Base-by-base conservation (phyloP, 2,888 invertebrate genomes). In the Oscheius sp. region DNA sequence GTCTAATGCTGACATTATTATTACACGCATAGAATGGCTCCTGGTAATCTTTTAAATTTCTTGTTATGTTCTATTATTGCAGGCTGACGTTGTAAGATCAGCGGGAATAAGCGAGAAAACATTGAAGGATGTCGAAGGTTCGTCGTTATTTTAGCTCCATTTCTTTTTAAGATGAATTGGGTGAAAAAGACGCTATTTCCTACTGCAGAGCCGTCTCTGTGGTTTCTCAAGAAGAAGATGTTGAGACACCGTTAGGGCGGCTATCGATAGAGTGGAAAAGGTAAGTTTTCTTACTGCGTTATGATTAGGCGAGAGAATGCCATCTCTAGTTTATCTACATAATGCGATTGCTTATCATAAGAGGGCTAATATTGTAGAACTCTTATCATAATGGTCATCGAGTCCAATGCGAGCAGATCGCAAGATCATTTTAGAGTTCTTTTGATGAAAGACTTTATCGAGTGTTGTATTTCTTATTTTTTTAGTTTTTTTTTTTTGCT, bases 191-290 rank as follows among this genome's bases (percentile, higher is more conserved):
- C 49, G 66, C 73, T 29, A 72, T 81, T 35, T 73, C 73, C 29
- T 83, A 78, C 43, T 76, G 76, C 23, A 59, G 69, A 1, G 78
- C 69, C 0, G 70, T 82, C 7, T 25, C 58, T 6, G 77, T 80
- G 18, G 25, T 59, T 5, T 66, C 72, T 16, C 69, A 69, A 3
- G 79, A 77, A 27, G 79, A 77, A 0, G 76, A 81, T 12, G 53
- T 72, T 35, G 83, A 83, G 55, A 78, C 74, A 23, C 79, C 83
- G 1, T 69, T 83, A 1, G 83, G 83, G 2, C 55, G 83, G 29
- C 68, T 83, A 45, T 74, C 76, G n/a, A 45, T 81, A 12, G 81
- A 80, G 49, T 83, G 83, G 83, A 77, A 52, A 35, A 75, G 80
- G 82, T 82, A 43, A 7, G 18, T 3, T 29, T 55, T 7, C 49